These are phyloP conservation scores for Haliaeetus leucogaster DNA, from an alignment of 2,113 vertebrate genomes.

Conservation along the genomic window DNA sequence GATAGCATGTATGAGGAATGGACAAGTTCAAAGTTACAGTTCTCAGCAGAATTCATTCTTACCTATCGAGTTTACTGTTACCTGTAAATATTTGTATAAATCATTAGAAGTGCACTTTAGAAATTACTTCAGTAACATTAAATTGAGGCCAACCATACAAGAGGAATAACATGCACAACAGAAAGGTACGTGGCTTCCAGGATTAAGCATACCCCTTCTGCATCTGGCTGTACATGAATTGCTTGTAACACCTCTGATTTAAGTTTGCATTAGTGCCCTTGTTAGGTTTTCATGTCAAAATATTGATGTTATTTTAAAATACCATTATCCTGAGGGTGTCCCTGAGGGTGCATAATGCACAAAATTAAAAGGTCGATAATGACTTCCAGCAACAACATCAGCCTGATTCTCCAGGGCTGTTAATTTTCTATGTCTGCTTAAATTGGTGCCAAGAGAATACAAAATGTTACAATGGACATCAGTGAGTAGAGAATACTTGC, in stretches of 20 bases:
- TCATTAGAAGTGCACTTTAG: background rate
- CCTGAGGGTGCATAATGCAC: background rate
- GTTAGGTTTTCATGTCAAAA: background rate
- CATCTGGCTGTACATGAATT: background rate
- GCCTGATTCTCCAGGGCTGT: background rate
- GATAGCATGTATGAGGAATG: background rate
- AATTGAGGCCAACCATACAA: background rate
- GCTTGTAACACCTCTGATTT: background rate
- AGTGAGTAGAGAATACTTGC: rapidly evolving
- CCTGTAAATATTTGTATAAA: background rate
- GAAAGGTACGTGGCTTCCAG: background rate
- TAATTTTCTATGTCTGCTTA: background rate
- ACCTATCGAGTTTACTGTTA: background rate
- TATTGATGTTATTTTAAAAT: background rate
- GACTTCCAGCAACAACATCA: background rate
- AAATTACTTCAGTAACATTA: background rate
- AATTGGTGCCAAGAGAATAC: background rate
- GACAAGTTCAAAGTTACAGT: background rate
- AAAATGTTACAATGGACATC: background rate
- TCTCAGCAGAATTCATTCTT: background rate
- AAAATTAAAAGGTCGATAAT: background rate
- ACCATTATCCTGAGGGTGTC: background rate
- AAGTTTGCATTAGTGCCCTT: background rate
- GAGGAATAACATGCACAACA: background rate
- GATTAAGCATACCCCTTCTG: background rate